Evolutionary conservation across 2,888 invertebrate genomes (phyloP), one percentile per base, ranked within the genome.

Genomic region (Cheilosia scutellata): DNA sequence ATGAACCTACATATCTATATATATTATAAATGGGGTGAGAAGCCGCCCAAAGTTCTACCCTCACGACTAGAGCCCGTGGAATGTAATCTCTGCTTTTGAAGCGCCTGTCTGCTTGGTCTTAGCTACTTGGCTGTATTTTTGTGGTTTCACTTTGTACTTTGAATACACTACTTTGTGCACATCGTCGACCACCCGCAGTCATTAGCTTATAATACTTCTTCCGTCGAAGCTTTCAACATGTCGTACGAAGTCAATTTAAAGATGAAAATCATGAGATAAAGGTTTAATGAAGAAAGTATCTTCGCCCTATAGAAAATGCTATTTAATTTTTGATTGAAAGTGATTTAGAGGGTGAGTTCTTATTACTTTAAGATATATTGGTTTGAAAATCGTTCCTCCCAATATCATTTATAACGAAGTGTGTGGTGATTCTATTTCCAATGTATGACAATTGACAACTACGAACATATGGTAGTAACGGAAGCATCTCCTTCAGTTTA

Each of bases 71-170:
- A 65, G 53, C 16, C 51, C 49, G 29, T 65, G 66, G 71, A 82
- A 72, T 62, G 72, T 68, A 74, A 77, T 77, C 68, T 83, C 74
- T 78, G 78, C 63, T 74, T 77, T 78, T 83, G 83, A 78, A 78
- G 74, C 44, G 72, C 33, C 49, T 75, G 62, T 55, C 65, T 71
- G 57, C 29, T 29, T 58, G 71, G 55, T 47, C 53, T 76, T 51
- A 76, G 65, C 47, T 75, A 51, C 74, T 74, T 70, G 57, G 58
- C 29, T 63, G 42, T 66, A 71, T 63, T 71, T 60, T 71, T 77
- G 71, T 66, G 66, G 77, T 76, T 77, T 76, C 25, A 53, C 66
- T 82, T 82, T 82, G 71, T 55, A 20, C 53, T 72, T 77, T 58
- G 63, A 71, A 40, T 65, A 4, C 40, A 42, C 60, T 58, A 47